Evolutionary conservation across 2,113 vertebrate genomes (phyloP).

Genomic region (Onychostruthus taczanowskii): DNA sequence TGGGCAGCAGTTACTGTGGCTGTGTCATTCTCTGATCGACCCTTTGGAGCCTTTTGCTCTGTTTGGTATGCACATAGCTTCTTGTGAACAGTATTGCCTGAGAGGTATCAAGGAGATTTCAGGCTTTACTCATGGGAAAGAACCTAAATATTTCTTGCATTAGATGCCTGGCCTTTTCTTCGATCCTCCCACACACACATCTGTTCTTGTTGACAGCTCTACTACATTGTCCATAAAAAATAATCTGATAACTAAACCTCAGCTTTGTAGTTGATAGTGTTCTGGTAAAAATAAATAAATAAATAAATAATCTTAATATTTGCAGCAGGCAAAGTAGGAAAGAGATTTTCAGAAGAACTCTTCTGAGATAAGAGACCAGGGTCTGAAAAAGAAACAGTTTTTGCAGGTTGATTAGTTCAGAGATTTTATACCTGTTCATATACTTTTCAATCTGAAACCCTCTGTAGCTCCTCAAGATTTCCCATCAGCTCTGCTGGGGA

Average conservation of each 20-base stretch:
- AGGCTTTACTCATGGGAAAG: constrained; percentile 54
- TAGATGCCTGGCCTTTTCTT: constrained; percentile 21
- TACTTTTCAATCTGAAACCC: not conserved
- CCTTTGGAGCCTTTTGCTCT: constrained; percentile 12
- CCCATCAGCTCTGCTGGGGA: not conserved
- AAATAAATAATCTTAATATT: not conserved
- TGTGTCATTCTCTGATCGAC: not conserved
- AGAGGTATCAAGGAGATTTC: constrained; percentile 62
- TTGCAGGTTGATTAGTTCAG: not conserved
- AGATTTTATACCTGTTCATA: not conserved
- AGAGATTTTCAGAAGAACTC: not conserved
- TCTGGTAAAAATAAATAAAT: not conserved
- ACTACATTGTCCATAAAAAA: not conserved
- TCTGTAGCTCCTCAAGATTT: not conserved
- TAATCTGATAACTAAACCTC: not conserved
- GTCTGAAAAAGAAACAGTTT: not conserved
- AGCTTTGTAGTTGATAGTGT: not conserved
- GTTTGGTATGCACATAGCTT: not conserved
- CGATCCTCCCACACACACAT: not conserved
- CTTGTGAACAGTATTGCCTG: not conserved
- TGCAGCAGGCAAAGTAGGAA: not conserved
- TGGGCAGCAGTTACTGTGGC: constrained; percentile 28
- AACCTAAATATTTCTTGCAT: constrained; percentile 34
- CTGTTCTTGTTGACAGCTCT: constrained; percentile 29
- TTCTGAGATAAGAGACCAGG: not conserved